phyloP scores from a whole-genome alignment of 2,888 invertebrate species.

The Girardia tigrina region DNA sequence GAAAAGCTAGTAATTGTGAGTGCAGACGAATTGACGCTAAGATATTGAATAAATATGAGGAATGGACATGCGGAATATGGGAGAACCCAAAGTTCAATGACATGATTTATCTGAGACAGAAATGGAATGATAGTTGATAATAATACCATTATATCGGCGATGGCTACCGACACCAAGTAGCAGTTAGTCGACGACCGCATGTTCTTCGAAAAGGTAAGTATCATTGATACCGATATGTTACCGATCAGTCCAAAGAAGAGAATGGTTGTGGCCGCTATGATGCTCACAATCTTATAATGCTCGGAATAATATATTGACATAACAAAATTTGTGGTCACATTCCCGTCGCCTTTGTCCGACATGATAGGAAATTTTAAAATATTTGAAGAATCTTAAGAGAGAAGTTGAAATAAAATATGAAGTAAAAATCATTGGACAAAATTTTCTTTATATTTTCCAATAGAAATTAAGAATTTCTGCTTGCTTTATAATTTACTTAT shows the following conservation, averaged over 20 bases:
- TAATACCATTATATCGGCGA: conserved; percentile 56
- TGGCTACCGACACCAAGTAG: conserved; percentile 56
- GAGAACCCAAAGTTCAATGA: conserved; percentile 52
- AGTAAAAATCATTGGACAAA: no score
- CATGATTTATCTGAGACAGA: conserved; percentile 53
- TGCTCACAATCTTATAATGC: neutral
- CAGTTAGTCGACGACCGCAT: conserved; percentile 58
- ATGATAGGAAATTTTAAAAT: no score
- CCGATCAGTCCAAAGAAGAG: neutral
- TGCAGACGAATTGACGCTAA: conserved; percentile 57
- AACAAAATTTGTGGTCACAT: no score
- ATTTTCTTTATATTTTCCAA: no score
- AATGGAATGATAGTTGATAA: conserved; percentile 53
- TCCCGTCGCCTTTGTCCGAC: no score
- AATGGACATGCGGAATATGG: conserved; percentile 53
- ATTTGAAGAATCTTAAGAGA: no score
- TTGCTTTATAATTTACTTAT: no score
- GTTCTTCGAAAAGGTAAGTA: neutral
- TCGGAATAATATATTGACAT: conserved; percentile 15
- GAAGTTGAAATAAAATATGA: no score
- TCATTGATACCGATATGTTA: neutral
- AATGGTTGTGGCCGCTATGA: neutral
- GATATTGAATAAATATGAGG: conserved; percentile 55
- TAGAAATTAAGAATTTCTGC: no score
- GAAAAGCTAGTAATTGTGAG: conserved; percentile 58